Evolutionary conservation across 2,797 vertebrate species (phyloP), one percentile per base, ranked within the genome.

Genomic region (Anguilla obscura): DNA sequence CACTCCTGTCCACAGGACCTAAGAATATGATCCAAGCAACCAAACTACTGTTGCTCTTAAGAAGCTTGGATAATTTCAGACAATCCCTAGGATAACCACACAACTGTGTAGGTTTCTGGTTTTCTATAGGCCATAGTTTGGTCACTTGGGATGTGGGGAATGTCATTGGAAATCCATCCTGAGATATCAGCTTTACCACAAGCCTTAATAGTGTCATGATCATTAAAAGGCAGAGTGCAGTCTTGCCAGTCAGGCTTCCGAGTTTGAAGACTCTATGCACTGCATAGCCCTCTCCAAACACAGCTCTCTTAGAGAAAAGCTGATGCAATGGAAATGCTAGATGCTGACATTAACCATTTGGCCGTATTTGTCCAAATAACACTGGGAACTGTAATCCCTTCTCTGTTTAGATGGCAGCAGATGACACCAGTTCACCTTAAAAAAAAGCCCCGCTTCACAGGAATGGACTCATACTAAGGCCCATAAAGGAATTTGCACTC

Each of bases 391-490:
- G 0, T 52, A 40, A 80, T 12, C 6, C 45, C 27, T 66, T 36
- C 14, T 85, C 63, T 24, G 12, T 50, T 74, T 48, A 24, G 45
- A 48, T 50, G 21, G 74, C 18, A 40, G 30, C 33, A 76, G 74
- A 76, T 36, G 69, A 71, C 27, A 71, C 74, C 14, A 18, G 14
- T 21, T 45, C 40, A n/a, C 79, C 40, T 3, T 36, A 36, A 1
- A 9, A 24, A 48, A 54, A 76, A 88, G 85, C 87, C 85, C 30
- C n/a, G 87, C 69, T 66, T 93, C 93, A 96, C 90, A 96, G 89
- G 91, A 96, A 96, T 86, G 95, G 92, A 87, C 94, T 95, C 3
- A 94, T 91, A 33, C 95, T 93, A 94, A 96, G 94, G 88, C 93
- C 93, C 94, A 96, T 90, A 90, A 94, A 95, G 92, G 90, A 93